These are phyloP conservation scores for Hirudo medicinalis DNA, from an alignment of 1,140 invertebrate genomes.

Conservation along the genomic window DNA sequence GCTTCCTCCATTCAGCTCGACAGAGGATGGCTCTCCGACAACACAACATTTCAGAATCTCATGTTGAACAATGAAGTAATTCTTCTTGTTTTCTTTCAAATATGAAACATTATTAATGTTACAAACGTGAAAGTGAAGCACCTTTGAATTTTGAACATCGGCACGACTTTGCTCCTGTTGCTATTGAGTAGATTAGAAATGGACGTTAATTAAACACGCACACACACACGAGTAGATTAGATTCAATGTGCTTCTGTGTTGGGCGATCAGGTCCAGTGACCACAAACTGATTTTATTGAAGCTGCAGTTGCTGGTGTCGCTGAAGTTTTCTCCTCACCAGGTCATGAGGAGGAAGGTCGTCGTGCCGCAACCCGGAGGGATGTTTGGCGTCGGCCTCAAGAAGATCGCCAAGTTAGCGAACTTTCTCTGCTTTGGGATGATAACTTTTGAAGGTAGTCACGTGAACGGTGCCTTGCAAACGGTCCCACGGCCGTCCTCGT, in stretches of 20 bases:
- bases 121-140: too few species aligned
- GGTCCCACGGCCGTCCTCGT: too few species aligned
- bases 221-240: too few species aligned
- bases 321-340: conserved; percentile 66
- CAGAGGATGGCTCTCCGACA: conserved; percentile 49
- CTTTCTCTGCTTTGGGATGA: background rate
- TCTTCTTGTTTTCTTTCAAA: background rate
- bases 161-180: too few species aligned
- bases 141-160: too few species aligned
- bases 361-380: conserved; percentile 61
- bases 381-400: conserved; percentile 73
- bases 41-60: conserved; percentile 48
- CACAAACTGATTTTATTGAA: background rate
- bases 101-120: background rate
- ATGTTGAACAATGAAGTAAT: conserved; percentile 41
- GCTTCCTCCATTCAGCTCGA: conserved; percentile 45
- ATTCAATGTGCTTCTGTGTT: background rate
- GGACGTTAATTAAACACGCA: too few species aligned
- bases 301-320: conserved; percentile 45
- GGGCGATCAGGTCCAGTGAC: conserved; percentile 31
- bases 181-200: too few species aligned
- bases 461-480: too few species aligned
- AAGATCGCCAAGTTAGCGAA: conserved; percentile 64
- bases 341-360: conserved; percentile 61
- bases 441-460: too few species aligned